A percentile compares a stretch with the other conserved stretches of the same genome.
These are phyloP conservation scores for Syngnathus rostellatus DNA, from an alignment of 2,797 vertebrate genomes.

Conservation along the genomic window DNA sequence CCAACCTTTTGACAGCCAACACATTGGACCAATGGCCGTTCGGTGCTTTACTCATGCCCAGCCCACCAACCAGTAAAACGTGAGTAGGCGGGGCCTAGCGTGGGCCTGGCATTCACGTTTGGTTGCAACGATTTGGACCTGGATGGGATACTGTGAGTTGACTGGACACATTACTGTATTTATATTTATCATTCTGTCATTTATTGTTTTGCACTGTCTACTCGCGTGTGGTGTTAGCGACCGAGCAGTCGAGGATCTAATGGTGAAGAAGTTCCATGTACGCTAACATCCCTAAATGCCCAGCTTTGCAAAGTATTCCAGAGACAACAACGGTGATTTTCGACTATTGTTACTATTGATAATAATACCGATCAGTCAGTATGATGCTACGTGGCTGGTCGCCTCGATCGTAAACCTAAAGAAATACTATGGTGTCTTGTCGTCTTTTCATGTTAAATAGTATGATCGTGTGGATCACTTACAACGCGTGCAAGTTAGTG, in stretches of 20 bases:
- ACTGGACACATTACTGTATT: conserved; percentile 38
- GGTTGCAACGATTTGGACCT: conserved; percentile 61
- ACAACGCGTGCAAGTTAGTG: conserved; percentile 39
- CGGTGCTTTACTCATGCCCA: background rate
- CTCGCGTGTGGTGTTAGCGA: background rate
- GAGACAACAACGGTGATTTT: conserved; percentile 69
- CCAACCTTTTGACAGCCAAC: conserved; percentile 36
- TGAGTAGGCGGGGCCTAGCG: conserved; percentile 32
- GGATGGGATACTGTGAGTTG: conserved; percentile 61
- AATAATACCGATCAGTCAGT: conserved; percentile 16
- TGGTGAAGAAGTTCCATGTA: conserved; percentile 2
- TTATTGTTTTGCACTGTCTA: conserved; percentile 13
- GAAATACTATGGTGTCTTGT: background rate
- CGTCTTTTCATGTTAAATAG: background rate
- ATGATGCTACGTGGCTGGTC: background rate
- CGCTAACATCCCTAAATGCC: conserved; percentile 29
- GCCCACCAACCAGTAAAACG: conserved; percentile 34
- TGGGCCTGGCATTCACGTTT: conserved; percentile 59
- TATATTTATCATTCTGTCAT: conserved; percentile 7
- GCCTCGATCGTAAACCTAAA: background rate
- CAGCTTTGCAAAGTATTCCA: conserved; percentile 58
- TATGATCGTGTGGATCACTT: conserved; percentile 17
- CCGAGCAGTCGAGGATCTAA: conserved; percentile 2
- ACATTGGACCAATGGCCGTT: conserved; percentile 32
- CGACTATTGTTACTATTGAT: conserved; percentile 23